These are phyloP conservation scores for Hippocampus guttulatus DNA, from an alignment of 2,113 vertebrate genomes.

Conservation along the genomic window DNA sequence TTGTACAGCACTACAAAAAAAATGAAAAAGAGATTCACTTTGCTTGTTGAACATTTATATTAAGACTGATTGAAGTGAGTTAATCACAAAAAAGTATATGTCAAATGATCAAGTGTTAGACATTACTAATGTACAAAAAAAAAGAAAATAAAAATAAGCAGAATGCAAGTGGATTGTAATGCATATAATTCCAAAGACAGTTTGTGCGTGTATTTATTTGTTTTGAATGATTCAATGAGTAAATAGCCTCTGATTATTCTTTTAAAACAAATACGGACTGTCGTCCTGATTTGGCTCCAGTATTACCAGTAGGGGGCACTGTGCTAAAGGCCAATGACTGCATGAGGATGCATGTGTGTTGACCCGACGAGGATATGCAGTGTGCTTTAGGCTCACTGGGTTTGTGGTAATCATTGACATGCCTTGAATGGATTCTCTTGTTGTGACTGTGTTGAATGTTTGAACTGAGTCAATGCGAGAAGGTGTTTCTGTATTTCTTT, in stretches of 20 bases:
- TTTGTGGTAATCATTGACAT: conserved; percentile 51
- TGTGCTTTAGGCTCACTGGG: conserved; percentile 39
- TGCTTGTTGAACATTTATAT: too few species aligned
- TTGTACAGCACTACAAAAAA: background rate
- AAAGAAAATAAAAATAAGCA: background rate
- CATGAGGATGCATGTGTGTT: conserved; percentile 6
- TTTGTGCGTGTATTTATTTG: background rate
- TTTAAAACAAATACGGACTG: background rate
- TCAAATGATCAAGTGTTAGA: background rate
- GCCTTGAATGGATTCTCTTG: conserved; percentile 38
- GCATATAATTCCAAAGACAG: background rate
- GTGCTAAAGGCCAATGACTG: conserved; percentile 57
- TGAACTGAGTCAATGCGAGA: conserved; percentile 48
- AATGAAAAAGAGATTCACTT: too few species aligned
- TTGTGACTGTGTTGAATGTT: conserved; percentile 31
- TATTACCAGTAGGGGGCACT: conserved; percentile 73
- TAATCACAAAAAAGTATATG: too few species aligned
- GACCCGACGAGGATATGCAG: conserved; percentile 13
- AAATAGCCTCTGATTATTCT: background rate
- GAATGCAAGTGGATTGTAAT: background rate
- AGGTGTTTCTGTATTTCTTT: conserved; percentile 9
- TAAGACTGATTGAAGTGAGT: too few species aligned
- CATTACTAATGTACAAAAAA: background rate
- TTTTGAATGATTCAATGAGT: background rate
- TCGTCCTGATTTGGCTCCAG: background rate